Conservation (phyloP, 2,113 vertebrate genomes). For the Chionomys nivalis region DNA sequence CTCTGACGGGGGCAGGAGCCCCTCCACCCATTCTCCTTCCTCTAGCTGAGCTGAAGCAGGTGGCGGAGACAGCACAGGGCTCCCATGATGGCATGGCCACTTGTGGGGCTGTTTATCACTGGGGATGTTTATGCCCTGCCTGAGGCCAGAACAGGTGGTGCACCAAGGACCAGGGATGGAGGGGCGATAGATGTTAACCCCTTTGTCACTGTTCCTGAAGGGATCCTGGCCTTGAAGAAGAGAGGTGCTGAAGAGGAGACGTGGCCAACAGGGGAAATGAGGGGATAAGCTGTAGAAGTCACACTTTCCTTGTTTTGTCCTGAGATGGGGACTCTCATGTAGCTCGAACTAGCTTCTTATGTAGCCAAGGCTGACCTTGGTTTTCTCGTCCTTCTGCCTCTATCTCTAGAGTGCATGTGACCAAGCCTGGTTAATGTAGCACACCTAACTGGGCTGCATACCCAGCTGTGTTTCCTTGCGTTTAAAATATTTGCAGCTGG, state of each 20-base stretch:
- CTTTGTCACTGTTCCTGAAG: neutral
- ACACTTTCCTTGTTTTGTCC: neutral
- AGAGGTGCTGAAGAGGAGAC: neutral
- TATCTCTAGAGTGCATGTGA: neutral
- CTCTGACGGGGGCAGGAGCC: neutral
- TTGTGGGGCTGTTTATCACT: neutral
- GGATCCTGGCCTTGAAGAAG: neutral
- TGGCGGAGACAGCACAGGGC: slow-evolving; percentile 55
- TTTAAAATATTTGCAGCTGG: neutral
- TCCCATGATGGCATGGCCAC: neutral
- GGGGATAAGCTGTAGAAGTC: neutral
- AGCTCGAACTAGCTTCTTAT: neutral
- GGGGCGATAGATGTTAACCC: neutral
- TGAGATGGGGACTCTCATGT: too few species aligned
- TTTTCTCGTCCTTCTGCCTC: neutral
- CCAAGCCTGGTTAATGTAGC: neutral
- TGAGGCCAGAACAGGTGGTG: slow-evolving; percentile 42
- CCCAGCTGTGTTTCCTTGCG: neutral
- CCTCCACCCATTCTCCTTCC: neutral
- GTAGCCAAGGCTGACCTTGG: neutral
- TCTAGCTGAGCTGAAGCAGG: slow-evolving; percentile 74
- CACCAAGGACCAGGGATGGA: neutral
- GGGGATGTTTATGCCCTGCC: neutral
- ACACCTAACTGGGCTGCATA: neutral
- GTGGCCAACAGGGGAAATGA: too few species aligned